Evolutionary conservation across 2,797 vertebrate species (phyloP).

Genomic region (Passerculus sandwichensis): DNA sequence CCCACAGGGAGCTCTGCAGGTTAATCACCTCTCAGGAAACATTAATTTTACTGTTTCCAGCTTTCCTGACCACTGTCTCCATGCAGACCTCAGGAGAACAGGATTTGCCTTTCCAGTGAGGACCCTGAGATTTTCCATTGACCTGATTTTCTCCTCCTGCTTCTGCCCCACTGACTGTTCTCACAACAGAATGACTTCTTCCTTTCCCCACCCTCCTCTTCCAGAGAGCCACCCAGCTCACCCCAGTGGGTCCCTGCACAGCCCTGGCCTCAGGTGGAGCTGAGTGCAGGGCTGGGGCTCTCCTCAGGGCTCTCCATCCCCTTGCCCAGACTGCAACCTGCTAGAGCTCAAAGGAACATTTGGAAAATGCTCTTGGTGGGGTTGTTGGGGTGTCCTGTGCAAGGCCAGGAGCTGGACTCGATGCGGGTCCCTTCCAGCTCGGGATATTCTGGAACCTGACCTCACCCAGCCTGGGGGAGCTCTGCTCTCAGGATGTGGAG

Average conservation of each 20-base stretch:
- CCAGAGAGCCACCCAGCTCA: neutral
- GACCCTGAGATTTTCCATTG: neutral
- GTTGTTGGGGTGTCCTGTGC: neutral
- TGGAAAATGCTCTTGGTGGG: neutral
- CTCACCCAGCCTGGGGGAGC: neutral
- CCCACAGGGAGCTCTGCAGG: neutral
- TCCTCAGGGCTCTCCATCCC: neutral
- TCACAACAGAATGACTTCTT: neutral
- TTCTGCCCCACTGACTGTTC: neutral
- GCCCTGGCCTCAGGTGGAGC: neutral
- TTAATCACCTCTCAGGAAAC: neutral
- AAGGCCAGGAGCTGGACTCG: neutral
- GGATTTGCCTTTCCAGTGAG: neutral
- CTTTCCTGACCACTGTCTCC: neutral
- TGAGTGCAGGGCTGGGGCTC: neutral
- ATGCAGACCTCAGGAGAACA: rapidly evolving
- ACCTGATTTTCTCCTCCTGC: neutral
- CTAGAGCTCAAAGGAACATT: neutral
- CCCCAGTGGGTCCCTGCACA: rapidly evolving
- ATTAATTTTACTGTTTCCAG: neutral
- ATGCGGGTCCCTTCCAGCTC: neutral
- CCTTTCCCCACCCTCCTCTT: neutral
- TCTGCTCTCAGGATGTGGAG: neutral
- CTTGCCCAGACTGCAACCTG: neutral
- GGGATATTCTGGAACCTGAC: neutral